Evolutionary conservation across 2,113 vertebrate species (phyloP).

Genomic region (Oncorhynchus gorbuscha): DNA sequence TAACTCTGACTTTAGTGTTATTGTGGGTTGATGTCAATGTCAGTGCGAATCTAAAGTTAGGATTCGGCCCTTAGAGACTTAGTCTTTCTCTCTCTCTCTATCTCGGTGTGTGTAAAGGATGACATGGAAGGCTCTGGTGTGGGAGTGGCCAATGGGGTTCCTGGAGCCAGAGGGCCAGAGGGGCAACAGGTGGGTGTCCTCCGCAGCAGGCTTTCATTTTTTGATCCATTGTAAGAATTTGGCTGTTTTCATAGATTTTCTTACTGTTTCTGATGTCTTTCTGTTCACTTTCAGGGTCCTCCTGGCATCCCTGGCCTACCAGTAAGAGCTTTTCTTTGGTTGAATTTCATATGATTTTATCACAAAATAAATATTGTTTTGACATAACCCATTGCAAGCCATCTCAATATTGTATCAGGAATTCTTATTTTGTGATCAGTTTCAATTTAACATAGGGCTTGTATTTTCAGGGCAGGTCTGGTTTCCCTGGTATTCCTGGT

Average conservation of each 20-base stretch:
- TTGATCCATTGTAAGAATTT: too few species aligned
- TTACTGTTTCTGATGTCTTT: too few species aligned
- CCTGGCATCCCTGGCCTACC: constrained; percentile 67
- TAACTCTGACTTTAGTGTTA: too few species aligned
- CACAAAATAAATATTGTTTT: too few species aligned
- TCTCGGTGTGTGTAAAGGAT: constrained; percentile 47
- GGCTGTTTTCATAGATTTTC: too few species aligned
- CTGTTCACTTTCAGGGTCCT: constrained; percentile 57
- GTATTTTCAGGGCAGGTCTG: constrained; percentile 63
- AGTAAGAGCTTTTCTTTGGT: constrained; percentile 46
- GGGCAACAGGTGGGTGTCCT: constrained; percentile 76
- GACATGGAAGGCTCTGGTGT: constrained; percentile 75
- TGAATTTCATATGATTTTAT: background rate
- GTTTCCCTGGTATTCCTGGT: constrained; percentile 66
- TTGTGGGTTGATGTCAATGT: too few species aligned
- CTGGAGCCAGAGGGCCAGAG: constrained; percentile 64
- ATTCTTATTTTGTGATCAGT: background rate
- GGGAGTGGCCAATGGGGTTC: constrained; percentile 12
- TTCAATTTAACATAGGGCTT: background rate
- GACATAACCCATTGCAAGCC: too few species aligned
- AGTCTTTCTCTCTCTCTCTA: too few species aligned
- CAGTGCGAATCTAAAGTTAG: too few species aligned
- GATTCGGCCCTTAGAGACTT: too few species aligned
- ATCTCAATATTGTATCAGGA: too few species aligned
- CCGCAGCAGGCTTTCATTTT: background rate